Percentiles rank a stretch among this genome's conserved stretches.
Evolutionary conservation across 2,888 invertebrate species (phyloP).

Genomic region (Machimus rusticus): DNA sequence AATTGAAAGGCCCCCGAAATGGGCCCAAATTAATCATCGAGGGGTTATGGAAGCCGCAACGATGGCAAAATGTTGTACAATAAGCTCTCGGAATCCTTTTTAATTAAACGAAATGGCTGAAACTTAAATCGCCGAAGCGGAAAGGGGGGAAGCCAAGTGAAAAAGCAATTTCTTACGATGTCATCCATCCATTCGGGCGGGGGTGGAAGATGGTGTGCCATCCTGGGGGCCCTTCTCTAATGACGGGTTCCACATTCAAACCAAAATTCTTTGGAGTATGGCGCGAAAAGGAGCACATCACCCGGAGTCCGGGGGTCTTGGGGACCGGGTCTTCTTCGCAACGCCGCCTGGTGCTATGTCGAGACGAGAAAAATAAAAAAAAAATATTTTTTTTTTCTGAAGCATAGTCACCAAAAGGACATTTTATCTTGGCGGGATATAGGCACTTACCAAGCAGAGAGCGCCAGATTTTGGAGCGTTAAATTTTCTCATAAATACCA

Average conservation of each 20-base stretch:
- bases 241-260: conserved; percentile 12
- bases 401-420: background rate
- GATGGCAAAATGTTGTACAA: conserved; percentile 20
- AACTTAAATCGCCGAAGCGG: conserved; percentile 29
- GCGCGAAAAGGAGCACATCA: background rate
- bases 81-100: conserved; percentile 26
- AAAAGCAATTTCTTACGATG: conserved; percentile 32
- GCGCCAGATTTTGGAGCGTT: background rate
- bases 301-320: background rate
- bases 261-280: background rate
- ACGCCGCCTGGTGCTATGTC: background rate
- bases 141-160: conserved; percentile 9
- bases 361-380: background rate
- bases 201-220: background rate
- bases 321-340: background rate
- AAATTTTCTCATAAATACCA: conserved; percentile 3
- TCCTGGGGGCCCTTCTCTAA: background rate
- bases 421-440: background rate
- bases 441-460: background rate
- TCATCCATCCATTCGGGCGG: background rate
- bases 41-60: conserved; percentile 29
- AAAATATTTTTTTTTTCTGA: background rate
- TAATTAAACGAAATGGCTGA: conserved; percentile 35
- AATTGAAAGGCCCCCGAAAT: conserved; percentile 31
- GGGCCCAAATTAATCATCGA: conserved; percentile 37